phyloP scores from a whole-genome alignment of 2,113 vertebrate species.

The Pithys albifrons region DNA sequence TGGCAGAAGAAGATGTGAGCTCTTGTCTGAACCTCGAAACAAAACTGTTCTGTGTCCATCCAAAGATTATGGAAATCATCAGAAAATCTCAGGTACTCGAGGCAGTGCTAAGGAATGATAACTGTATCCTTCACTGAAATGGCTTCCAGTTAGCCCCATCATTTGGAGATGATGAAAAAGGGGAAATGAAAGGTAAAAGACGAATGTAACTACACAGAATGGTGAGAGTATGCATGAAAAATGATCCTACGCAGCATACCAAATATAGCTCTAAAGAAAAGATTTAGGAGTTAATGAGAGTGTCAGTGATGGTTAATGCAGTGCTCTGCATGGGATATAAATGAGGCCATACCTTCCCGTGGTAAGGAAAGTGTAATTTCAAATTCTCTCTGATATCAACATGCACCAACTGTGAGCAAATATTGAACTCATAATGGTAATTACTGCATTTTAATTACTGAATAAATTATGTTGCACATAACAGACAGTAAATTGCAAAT shows the following conservation, averaged over 20 bases:
- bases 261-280: slow-evolving; percentile 21
- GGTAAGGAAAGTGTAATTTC: slow-evolving; percentile 1
- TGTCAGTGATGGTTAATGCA: slow-evolving; percentile 6
- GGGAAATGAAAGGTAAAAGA: slow-evolving; percentile 11
- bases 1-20: background rate
- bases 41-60: background rate
- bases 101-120: background rate
- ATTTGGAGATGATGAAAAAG: background rate
- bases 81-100: background rate
- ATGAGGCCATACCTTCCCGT: background rate
- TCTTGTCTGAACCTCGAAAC: background rate
- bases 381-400: background rate
- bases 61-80: background rate
- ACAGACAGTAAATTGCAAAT: background rate
- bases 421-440: background rate
- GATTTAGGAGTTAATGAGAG: slow-evolving; percentile 18
- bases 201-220: background rate
- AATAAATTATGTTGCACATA: background rate
- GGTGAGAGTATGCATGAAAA: background rate
- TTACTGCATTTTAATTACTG: background rate
- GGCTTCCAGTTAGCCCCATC: background rate
- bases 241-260: background rate
- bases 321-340: slow-evolving; percentile 1
- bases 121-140: background rate
- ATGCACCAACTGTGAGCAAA: slow-evolving; percentile 1